Evolutionary conservation across 37 sponge, comb jelly and placozoan species (phyloP), one percentile per base, ranked within the genome.

Genomic region (Beroe ovata): DNA sequence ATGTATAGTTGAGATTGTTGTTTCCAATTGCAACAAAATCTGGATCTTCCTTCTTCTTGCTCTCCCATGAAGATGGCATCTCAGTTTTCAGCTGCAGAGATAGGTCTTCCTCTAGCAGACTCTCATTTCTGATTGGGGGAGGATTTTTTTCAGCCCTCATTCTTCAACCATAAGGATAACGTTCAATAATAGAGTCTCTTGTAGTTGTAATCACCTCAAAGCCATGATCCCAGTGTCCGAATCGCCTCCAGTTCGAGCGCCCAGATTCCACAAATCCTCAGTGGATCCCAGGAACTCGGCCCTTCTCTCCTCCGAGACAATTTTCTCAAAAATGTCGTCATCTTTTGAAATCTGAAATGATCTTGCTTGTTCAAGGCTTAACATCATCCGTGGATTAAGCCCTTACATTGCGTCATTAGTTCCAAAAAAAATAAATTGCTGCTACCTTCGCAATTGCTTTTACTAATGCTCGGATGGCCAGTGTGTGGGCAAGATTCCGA

Each of bases 251-350:
- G 54, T 47, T 6, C 11, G 54, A 16, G 54, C 54, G 6, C 54
- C 54, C 11, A 47, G 54, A 47, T 47, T 47, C 69, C 69, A 66
- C 16, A 66, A 33, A 3, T 66, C 69, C 14, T 30, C 69, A 33
- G 69, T 29, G 19, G 69, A 66, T 32, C 69, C 84, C 26, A 77
- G 41, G 28, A 77, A 77, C 54, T 77, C 84, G 0, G 84, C 84
- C n/a, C 84, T 77, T 23, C 84, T 11, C 41, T 40, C 84, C 38
- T 77, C 84, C 20, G 84, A 30, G 26, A 41, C 54, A 23, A 77
- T 77, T 54, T 77, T 39, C 38, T 77, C 84, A 77, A 77, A 77
- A 8, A 77, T 35, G 25, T 77, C 84, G 41, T 77, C 84, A 40
- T 77, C 84, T 11, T 66, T 47, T 11, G 54, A 47, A 47, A 47